Conservation (phyloP, 2,888 invertebrate genomes). For the Amphipyra tragopoginis region DNA sequence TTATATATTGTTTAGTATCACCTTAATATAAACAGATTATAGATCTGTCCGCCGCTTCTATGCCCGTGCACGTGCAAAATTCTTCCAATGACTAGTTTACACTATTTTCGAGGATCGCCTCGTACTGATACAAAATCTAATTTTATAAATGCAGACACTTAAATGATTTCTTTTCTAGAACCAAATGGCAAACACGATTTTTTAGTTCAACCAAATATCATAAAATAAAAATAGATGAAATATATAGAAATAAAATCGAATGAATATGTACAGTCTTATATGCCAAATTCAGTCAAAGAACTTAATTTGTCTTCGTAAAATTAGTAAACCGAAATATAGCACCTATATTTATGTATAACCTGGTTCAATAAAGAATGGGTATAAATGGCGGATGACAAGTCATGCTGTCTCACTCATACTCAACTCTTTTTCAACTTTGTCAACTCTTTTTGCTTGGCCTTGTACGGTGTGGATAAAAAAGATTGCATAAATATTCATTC, state of each 20-base stretch:
- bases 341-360: slow-evolving; percentile 11
- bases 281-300: slow-evolving; percentile 48
- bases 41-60: neutral
- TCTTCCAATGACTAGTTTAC: slow-evolving; percentile 48
- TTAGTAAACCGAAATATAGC: slow-evolving; percentile 28
- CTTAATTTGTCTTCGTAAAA: slow-evolving; percentile 36
- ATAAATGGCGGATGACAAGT: too few species aligned
- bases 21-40: too few species aligned
- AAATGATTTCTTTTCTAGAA: slow-evolving; percentile 28
- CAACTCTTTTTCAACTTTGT: too few species aligned
- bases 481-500: too few species aligned
- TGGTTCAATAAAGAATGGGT: too few species aligned
- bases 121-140: slow-evolving; percentile 25
- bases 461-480: too few species aligned
- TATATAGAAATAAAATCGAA: slow-evolving; percentile 22
- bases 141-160: slow-evolving; percentile 51
- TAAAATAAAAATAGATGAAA: slow-evolving; percentile 15
- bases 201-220: slow-evolving; percentile 6
- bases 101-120: slow-evolving; percentile 22
- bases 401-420: too few species aligned
- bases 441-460: too few species aligned
- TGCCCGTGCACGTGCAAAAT: slow-evolving; percentile 13
- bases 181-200: slow-evolving; percentile 28
- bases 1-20: too few species aligned
- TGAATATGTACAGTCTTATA: slow-evolving; percentile 53